These are phyloP conservation scores for Melinopterus prodromus DNA, from an alignment of 2,888 invertebrate genomes.

Conservation along the genomic window DNA sequence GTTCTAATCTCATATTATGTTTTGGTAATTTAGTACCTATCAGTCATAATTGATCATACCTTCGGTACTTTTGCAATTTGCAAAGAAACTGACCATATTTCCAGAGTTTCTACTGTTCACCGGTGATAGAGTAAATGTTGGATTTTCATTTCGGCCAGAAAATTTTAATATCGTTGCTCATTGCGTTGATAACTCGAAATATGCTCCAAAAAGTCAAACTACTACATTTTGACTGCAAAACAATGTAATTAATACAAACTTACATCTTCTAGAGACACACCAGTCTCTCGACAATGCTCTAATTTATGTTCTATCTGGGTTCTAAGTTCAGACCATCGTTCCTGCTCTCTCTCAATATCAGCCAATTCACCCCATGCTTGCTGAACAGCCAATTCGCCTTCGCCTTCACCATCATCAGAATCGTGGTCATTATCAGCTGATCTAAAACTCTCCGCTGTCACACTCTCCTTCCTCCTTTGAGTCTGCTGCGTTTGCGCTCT, in stretches of 20 bases:
- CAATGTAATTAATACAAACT: constrained; percentile 46
- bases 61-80: too few species aligned
- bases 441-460: constrained; percentile 53
- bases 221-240: neutral
- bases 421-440: constrained; percentile 58
- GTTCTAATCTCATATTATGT: too few species aligned
- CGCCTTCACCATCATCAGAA: constrained; percentile 58
- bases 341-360: constrained; percentile 86
- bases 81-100: too few species aligned
- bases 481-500: constrained; percentile 70
- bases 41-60: too few species aligned
- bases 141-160: too few species aligned
- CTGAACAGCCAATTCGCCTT: constrained; percentile 75
- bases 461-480: constrained; percentile 60
- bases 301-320: constrained; percentile 82
- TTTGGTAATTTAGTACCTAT: too few species aligned
- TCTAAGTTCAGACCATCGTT: constrained; percentile 79
- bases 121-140: too few species aligned
- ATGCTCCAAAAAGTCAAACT: too few species aligned
- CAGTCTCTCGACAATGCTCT: constrained; percentile 79
- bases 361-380: constrained; percentile 87
- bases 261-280: constrained; percentile 86
- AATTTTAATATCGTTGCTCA: too few species aligned
- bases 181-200: too few species aligned
- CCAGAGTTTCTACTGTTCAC: too few species aligned